Conservation (phyloP, 2,888 invertebrate genomes). For the Lasioglossum oenotherae region DNA sequence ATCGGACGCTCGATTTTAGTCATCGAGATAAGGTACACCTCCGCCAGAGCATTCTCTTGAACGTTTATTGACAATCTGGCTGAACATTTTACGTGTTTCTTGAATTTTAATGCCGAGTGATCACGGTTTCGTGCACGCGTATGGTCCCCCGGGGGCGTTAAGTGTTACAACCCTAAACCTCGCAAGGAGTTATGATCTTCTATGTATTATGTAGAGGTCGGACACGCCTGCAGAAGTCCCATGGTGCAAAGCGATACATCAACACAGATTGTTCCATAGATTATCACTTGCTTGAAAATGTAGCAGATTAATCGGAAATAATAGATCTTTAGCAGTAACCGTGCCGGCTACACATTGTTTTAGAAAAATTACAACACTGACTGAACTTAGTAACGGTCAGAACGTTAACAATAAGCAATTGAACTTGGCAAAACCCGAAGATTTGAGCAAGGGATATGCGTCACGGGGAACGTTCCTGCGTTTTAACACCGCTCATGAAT, state of each 20-base stretch:
- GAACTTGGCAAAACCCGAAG: slow-evolving; percentile 1
- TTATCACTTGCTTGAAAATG: neutral
- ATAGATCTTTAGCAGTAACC: too few species aligned
- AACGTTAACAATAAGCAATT: neutral
- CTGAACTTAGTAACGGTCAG: neutral
- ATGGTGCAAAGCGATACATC: slow-evolving; percentile 10
- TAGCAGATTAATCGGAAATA: neutral
- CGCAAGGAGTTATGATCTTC: slow-evolving; percentile 58
- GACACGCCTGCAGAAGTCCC: slow-evolving; percentile 36
- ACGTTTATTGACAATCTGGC: slow-evolving; percentile 37
- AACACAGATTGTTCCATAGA: neutral
- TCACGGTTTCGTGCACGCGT: slow-evolving; percentile 37
- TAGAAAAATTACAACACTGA: too few species aligned
- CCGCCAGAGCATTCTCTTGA: neutral
- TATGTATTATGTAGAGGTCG: slow-evolving; percentile 23
- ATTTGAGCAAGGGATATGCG: slow-evolving; percentile 19
- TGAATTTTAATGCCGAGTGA: slow-evolving; percentile 30
- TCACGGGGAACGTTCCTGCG: slow-evolving; percentile 28
- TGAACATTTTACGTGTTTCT: slow-evolving; percentile 56
- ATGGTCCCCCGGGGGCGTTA: slow-evolving; percentile 38
- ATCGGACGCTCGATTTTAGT: neutral
- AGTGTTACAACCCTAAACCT: slow-evolving; percentile 58
- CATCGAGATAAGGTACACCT: neutral
- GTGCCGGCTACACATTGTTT: neutral
- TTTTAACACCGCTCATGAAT: slow-evolving; percentile 34